phyloP scores from a whole-genome alignment of 2,113 vertebrate genomes.

The Abramis brama region DNA sequence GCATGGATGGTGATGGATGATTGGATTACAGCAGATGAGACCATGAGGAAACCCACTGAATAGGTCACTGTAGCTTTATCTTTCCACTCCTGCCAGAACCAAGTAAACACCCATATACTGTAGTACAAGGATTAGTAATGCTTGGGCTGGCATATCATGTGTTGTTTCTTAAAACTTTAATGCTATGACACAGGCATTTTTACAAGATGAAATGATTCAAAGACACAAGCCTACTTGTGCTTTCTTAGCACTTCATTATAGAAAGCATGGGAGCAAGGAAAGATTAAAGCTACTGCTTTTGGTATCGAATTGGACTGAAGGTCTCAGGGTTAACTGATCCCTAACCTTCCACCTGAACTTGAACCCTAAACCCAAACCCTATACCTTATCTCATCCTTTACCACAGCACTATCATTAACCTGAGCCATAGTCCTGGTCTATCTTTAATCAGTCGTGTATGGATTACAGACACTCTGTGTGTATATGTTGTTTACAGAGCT shows the following conservation, averaged over 20 bases:
- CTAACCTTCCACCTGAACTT: constrained; percentile 14
- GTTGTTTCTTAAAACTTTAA: constrained; percentile 24
- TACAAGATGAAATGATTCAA: background rate
- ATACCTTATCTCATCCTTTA: constrained; percentile 17
- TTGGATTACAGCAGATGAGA: constrained; percentile 41
- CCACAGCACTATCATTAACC: constrained; percentile 20
- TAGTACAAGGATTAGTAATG: constrained; percentile 18
- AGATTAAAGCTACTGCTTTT: background rate
- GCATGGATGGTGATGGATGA: constrained; percentile 24
- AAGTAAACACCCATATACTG: constrained; percentile 6
- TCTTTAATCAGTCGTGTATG: constrained; percentile 21
- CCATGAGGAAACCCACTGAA: background rate
- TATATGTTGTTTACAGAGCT: constrained; percentile 26
- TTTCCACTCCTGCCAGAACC: background rate
- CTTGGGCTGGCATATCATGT: constrained; percentile 13
- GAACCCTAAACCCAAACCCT: constrained; percentile 6
- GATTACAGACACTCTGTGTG: background rate
- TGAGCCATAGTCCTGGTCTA: constrained; percentile 1
- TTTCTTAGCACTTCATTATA: background rate
- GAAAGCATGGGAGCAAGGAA: background rate
- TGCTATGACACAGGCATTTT: background rate
- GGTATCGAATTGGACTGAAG: background rate
- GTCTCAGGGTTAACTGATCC: background rate
- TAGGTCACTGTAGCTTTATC: background rate
- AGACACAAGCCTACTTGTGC: background rate